phyloP scores from a whole-genome alignment of 2,113 vertebrate genomes.

The Panthera leo region DNA sequence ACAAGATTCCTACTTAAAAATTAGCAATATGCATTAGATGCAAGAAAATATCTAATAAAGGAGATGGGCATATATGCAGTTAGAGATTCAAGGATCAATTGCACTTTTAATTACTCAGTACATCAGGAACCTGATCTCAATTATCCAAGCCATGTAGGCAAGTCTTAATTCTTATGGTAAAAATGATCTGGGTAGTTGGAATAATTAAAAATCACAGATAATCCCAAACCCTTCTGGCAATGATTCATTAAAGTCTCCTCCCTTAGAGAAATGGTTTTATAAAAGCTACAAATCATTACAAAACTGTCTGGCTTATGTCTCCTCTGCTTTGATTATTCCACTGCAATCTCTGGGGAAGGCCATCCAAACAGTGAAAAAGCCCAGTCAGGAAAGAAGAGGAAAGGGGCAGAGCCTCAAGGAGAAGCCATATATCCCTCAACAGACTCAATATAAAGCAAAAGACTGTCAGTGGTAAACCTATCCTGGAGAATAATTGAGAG shows the following conservation, averaged over 20 bases:
- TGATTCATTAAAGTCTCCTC: constrained; percentile 59
- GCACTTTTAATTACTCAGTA: constrained; percentile 56
- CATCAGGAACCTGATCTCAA: constrained; percentile 40
- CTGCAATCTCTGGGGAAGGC: constrained; percentile 34
- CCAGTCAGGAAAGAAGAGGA: not conserved
- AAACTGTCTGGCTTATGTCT: constrained; percentile 45
- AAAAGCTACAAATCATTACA: constrained; percentile 61
- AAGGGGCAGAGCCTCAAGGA: not conserved
- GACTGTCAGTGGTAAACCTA: not conserved
- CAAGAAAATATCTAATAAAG: constrained; percentile 44
- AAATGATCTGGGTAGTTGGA: constrained; percentile 45
- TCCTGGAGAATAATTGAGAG: not conserved
- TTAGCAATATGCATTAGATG: not conserved
- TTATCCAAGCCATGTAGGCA: constrained; percentile 18
- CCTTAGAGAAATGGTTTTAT: constrained; percentile 63
- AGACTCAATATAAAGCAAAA: not conserved
- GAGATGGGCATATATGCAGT: constrained; percentile 16
- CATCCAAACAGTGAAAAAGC: not conserved
- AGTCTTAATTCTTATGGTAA: constrained; percentile 35
- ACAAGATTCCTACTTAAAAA: constrained; percentile 21
- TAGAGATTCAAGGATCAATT: constrained; percentile 48
- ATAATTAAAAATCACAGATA: constrained; percentile 67
- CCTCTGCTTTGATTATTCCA: constrained; percentile 48
- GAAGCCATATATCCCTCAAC: not conserved
- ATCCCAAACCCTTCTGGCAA: constrained; percentile 52